phyloP scores from a whole-genome alignment of 2,888 invertebrate genomes.

The Meiosimyza decipiens region DNA sequence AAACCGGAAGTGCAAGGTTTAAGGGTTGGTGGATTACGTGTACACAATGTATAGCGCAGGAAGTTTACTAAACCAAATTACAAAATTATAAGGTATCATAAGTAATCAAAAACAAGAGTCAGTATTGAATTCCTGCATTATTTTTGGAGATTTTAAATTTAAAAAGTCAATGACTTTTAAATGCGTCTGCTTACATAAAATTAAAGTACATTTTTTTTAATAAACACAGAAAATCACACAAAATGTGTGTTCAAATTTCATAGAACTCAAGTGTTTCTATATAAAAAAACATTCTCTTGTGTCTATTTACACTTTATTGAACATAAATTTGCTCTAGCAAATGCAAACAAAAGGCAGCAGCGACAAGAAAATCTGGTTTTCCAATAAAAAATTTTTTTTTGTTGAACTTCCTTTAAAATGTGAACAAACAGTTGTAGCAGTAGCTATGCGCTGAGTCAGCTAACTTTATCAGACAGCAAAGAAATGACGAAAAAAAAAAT shows the following conservation, averaged over 20 bases:
- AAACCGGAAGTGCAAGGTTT: neutral
- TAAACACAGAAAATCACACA: conserved; percentile 5
- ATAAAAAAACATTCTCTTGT: neutral
- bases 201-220: neutral
- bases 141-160: neutral
- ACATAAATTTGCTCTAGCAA: conserved; percentile 10
- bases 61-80: neutral
- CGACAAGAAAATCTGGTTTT: conserved; percentile 9
- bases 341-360: conserved; percentile 5
- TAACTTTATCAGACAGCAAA: neutral
- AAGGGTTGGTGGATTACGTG: conserved; percentile 17
- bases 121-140: neutral
- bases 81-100: neutral
- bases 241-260: conserved; percentile 6
- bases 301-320: neutral
- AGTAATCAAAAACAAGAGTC: neutral
- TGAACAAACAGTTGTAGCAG: no score
- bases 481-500: neutral
- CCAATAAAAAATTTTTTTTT: neutral
- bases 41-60: conserved; percentile 1
- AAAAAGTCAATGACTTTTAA: conserved; percentile 21
- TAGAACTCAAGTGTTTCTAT: conserved; percentile 22
- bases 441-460: neutral
- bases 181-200: neutral
- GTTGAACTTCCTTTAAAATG: neutral